Evolutionary conservation across 2,113 vertebrate species (phyloP).

Genomic region (Miniopterus natalensis): DNA sequence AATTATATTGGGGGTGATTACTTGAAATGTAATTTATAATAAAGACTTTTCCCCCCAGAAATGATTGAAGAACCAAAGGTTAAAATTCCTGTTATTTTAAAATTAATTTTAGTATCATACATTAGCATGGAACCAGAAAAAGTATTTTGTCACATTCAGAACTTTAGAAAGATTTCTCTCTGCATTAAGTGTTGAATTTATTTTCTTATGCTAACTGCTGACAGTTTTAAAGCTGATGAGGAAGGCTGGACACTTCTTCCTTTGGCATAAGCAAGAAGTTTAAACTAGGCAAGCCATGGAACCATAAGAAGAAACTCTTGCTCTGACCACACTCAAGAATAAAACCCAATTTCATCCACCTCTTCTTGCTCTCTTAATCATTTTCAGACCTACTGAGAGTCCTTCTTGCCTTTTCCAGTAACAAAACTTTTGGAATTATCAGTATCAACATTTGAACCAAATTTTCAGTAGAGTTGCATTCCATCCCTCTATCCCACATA

Average conservation of each 20-base stretch:
- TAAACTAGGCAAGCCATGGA: neutral
- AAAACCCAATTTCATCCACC: neutral
- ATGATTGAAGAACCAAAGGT: neutral
- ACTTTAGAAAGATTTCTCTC: neutral
- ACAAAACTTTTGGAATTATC: neutral
- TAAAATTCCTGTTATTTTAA: slow-evolving; percentile 5
- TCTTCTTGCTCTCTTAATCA: neutral
- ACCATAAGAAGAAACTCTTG: neutral
- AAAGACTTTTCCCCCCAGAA: neutral
- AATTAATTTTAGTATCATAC: neutral
- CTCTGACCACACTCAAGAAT: neutral
- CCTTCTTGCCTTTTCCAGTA: neutral
- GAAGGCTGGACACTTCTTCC: neutral
- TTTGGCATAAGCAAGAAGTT: neutral
- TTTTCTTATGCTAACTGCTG: neutral
- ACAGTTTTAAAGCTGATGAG: neutral
- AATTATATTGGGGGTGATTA: neutral
- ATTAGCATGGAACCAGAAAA: neutral
- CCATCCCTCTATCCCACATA: neutral
- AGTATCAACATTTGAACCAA: neutral
- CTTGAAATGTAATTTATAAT: neutral
- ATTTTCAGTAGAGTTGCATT: neutral
- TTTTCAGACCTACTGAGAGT: neutral
- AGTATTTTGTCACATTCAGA: neutral
- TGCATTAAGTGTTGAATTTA: neutral